Conservation (phyloP, 1,140 invertebrate species). For the Cydia amplana region DNA sequence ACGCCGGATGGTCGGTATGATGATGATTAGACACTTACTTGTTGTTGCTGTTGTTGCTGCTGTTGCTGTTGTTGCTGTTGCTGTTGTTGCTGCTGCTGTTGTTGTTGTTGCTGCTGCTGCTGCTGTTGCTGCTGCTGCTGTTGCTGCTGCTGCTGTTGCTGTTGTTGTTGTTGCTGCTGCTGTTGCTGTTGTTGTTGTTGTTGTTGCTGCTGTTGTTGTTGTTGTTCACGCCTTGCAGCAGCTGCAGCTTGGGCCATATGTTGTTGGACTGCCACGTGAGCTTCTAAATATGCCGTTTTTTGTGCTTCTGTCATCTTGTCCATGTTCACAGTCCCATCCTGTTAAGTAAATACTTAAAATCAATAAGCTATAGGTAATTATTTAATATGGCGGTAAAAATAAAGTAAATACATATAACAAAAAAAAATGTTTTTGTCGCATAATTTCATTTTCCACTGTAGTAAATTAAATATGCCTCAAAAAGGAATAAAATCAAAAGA, state of each 20-base stretch:
- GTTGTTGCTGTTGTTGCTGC: too few relatives aligned
- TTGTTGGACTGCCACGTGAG: conserved; percentile 87
- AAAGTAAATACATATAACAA: background rate
- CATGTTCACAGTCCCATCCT: conserved; percentile 83
- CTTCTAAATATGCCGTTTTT: conserved; percentile 85
- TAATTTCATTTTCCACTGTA: too few relatives aligned
- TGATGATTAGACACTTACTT: conserved; percentile 39
- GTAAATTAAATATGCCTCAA: too few relatives aligned
- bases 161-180: conserved; percentile 51
- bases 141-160: conserved; percentile 56
- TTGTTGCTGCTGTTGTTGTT: conserved; percentile 79
- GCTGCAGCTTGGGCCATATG: conserved; percentile 87
- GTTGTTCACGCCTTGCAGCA: conserved; percentile 80
- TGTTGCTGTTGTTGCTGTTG: conserved; percentile 71
- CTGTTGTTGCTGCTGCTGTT: conserved; percentile 69
- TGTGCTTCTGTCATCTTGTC: conserved; percentile 87
- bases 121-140: conserved; percentile 76
- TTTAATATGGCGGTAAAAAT: background rate
- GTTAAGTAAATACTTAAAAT: conserved; percentile 34
- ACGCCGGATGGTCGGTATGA: background rate
- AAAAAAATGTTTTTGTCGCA: background rate
- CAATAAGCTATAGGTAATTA: background rate
- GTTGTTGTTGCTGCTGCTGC: conserved; percentile 71
- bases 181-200: conserved; percentile 63
- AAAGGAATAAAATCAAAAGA: too few relatives aligned